A percentile compares a stretch with the other conserved stretches of the same genome.
phyloP scores from a whole-genome alignment of 1,140 invertebrate genomes.

The Ostrea denselamellosa region DNA sequence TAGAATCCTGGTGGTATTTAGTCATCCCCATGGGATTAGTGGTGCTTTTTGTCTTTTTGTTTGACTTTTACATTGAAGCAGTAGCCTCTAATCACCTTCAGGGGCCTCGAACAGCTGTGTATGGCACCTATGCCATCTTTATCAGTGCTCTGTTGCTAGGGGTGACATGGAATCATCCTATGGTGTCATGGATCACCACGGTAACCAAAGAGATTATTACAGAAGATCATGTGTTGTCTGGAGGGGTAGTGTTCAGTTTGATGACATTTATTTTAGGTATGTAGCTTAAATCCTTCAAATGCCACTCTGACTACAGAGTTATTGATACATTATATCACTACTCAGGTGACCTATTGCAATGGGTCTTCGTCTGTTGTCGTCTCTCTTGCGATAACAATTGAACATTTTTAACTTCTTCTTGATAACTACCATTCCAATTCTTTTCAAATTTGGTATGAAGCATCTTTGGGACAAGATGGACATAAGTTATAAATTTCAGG shows the following conservation, averaged over 20 bases:
- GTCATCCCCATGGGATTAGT: constrained; percentile 78
- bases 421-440: no score
- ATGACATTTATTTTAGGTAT: constrained; percentile 78
- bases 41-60: constrained; percentile 78
- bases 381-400: no score
- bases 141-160: constrained; percentile 72
- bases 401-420: no score
- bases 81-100: constrained; percentile 76
- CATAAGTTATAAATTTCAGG: no score
- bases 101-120: constrained; percentile 65
- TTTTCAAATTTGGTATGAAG: no score
- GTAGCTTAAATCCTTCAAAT: no score
- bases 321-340: no score
- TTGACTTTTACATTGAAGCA: constrained; percentile 81
- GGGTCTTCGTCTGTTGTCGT: no score
- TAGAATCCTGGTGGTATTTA: constrained; percentile 75
- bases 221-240: constrained; percentile 79
- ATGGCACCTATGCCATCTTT: constrained; percentile 74
- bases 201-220: constrained; percentile 75
- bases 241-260: constrained; percentile 79
- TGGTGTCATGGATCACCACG: constrained; percentile 72
- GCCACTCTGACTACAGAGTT: no score
- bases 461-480: no score
- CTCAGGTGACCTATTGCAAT: no score
- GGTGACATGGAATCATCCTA: constrained; percentile 76